These are phyloP conservation scores for Coelogynopora nodosa DNA, from an alignment of 2,888 invertebrate genomes.

Conservation along the genomic window DNA sequence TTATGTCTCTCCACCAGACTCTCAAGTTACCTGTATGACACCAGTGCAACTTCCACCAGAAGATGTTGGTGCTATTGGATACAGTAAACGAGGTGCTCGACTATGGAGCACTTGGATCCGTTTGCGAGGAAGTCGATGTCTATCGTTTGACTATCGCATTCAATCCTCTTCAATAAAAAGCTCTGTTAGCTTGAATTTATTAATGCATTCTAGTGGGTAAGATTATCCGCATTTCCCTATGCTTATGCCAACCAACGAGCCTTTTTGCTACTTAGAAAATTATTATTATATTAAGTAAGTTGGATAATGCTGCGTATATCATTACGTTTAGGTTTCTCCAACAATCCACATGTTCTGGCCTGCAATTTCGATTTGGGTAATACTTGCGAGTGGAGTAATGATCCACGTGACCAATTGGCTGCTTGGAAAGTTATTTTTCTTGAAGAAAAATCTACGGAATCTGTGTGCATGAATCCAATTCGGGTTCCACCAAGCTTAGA, in stretches of 20 bases:
- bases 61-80: neutral
- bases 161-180: neutral
- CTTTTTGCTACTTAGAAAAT: no score
- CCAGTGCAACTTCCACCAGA: constrained; percentile 2
- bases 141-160: constrained; percentile 29
- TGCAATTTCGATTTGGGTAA: constrained; percentile 33
- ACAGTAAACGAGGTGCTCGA: constrained; percentile 19
- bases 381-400: constrained; percentile 37
- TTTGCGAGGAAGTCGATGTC: neutral
- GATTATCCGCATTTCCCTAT: neutral
- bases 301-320: no score
- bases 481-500: neutral
- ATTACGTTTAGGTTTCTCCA: neutral
- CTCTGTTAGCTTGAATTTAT: neutral
- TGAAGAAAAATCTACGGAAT: neutral
- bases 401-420: constrained; percentile 32
- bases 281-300: no score
- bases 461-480: constrained; percentile 38
- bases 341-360: neutral
- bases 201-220: constrained; percentile 40
- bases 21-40: constrained; percentile 30
- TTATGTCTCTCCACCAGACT: neutral
- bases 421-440: constrained; percentile 3
- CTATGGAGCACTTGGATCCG: constrained; percentile 38
- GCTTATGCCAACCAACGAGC: no score